Percentiles rank a stretch among this genome's conserved stretches.
Conservation (phyloP, 2,888 invertebrate genomes). For the Neoscelio sp. region DNA sequence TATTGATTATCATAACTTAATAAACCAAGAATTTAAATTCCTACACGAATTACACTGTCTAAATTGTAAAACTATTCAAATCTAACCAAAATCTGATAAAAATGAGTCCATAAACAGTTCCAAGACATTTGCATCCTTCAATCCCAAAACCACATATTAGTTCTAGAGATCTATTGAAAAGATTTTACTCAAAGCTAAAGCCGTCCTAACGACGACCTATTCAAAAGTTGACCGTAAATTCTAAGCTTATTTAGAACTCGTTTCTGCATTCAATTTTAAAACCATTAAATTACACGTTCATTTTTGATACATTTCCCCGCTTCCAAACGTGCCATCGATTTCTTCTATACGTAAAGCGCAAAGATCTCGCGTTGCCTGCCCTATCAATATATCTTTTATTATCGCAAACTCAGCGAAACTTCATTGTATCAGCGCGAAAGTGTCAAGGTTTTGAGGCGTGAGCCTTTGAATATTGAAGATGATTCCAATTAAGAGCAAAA, state of each 20-base stretch:
- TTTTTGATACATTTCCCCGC: constrained; percentile 24
- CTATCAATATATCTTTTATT: constrained; percentile 73
- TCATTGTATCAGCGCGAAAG: constrained; percentile 35
- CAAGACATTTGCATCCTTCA: too few relatives aligned
- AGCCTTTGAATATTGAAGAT: constrained; percentile 38
- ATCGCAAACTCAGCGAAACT: constrained; percentile 67
- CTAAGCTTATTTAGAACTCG: constrained; percentile 24
- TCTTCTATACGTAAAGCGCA: constrained; percentile 23
- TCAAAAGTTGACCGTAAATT: constrained; percentile 14
- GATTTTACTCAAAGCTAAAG: constrained; percentile 11
- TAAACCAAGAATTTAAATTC: too few relatives aligned
- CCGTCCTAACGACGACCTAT: background rate
- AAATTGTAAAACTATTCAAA: too few relatives aligned
- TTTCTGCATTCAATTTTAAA: constrained; percentile 10
- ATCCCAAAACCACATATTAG: constrained; percentile 9
- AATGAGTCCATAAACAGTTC: too few relatives aligned
- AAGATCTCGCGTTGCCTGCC: constrained; percentile 63
- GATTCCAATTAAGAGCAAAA: constrained; percentile 54
- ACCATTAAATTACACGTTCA: constrained; percentile 17
- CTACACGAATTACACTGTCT: too few relatives aligned
- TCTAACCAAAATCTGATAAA: too few relatives aligned
- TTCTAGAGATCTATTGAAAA: background rate
- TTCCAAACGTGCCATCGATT: constrained; percentile 36
- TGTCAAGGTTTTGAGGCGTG: constrained; percentile 53
- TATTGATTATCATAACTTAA: too few relatives aligned